Conservation (phyloP, 2,113 vertebrate genomes). For the mouse (Mus musculus) region GRCm39 chr3:69401501-69402000, state of each 20-base stretch:
- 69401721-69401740: not conserved
- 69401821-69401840: constrained; percentile 23
- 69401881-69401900: not conserved
- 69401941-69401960: not conserved
- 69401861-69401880: constrained; percentile 45
- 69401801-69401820: constrained; percentile 37
- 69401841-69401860: not conserved
- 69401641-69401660: constrained; percentile 24
- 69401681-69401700: not conserved
- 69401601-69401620: constrained; percentile 30
- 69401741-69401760: not conserved
- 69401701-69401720: constrained; percentile 1
- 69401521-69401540: not conserved
- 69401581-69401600: constrained; percentile 6
- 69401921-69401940: constrained; percentile 1
- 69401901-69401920: not conserved
- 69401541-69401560: not conserved
- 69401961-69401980: not conserved
- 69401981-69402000: not conserved
- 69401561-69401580: not conserved
- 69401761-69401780: constrained; percentile 47
- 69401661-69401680: constrained; percentile 29
- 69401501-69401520: not conserved
- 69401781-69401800: constrained; percentile 38
- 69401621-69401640: constrained; percentile 26